phyloP scores from a whole-genome alignment of 2,888 invertebrate genomes.

The Zonitis immaculata region DNA sequence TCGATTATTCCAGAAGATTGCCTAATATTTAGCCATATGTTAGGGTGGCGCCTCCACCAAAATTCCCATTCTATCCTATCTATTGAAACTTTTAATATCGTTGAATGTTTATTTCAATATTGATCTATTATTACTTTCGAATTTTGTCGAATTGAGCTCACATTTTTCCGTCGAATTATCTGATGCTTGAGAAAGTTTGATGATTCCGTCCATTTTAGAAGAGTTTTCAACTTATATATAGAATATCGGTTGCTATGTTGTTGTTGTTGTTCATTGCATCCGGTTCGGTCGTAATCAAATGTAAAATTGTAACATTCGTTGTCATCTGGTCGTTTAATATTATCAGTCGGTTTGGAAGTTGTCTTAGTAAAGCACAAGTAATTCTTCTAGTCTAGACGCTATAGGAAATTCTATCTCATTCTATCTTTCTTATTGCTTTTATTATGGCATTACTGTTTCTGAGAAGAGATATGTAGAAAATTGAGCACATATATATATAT shows the following conservation, averaged over 20 bases:
- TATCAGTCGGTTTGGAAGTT: neutral
- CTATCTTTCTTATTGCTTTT: neutral
- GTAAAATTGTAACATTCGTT: constrained; percentile 2
- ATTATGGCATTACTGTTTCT: neutral
- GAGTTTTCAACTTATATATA: neutral
- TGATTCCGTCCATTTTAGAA: neutral
- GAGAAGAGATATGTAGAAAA: neutral
- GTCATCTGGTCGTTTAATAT: constrained; percentile 1
- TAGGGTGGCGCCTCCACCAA: neutral
- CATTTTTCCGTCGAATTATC: no score
- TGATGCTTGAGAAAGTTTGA: neutral
- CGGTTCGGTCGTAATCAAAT: neutral
- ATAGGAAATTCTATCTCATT: neutral
- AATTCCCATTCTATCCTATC: no score
- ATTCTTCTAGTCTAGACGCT: constrained; percentile 1
- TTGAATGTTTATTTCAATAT: neutral
- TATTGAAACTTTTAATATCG: no score
- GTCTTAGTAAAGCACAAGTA: neutral
- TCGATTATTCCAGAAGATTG: constrained; percentile 1
- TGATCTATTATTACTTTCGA: neutral
- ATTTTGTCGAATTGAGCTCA: neutral
- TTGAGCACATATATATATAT: no score
- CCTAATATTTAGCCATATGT: neutral
- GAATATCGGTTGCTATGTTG: neutral
- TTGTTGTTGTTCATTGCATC: constrained; percentile 1